Conservation (phyloP, 2,888 invertebrate genomes). For the Lumbricus terrestris region DNA sequence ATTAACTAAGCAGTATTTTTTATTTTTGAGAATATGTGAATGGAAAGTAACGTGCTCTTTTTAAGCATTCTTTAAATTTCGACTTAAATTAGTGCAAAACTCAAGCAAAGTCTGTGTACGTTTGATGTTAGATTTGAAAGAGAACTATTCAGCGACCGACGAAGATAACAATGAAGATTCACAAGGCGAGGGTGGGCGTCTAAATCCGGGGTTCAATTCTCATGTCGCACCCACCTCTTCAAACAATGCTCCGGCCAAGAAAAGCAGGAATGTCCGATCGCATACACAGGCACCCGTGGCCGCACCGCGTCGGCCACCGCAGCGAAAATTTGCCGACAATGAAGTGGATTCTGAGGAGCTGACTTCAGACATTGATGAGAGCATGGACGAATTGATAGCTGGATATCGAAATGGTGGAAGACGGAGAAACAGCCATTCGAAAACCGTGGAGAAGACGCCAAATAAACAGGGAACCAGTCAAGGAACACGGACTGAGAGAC, state of each 20-base stretch:
- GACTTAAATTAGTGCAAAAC: not conserved
- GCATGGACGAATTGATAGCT: not conserved
- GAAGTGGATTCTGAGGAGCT: not conserved
- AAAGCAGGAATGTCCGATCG: not conserved
- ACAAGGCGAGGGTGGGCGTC: not conserved
- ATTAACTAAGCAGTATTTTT: not conserved
- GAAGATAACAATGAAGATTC: not conserved
- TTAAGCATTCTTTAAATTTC: not conserved
- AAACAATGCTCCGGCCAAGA: not conserved
- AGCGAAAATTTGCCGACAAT: not conserved
- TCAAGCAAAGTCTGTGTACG: not conserved
- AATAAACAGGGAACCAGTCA: not conserved
- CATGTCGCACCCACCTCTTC: not conserved
- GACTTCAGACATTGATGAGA: not conserved
- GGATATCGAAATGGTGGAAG: not conserved
- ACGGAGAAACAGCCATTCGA: not conserved
- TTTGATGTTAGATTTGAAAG: not conserved
- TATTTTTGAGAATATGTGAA: not conserved
- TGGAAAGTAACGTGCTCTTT: not conserved
- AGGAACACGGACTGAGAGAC: not conserved
- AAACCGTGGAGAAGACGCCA: not conserved
- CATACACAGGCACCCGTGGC: not conserved
- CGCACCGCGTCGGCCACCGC: not conserved
- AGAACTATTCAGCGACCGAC: not conserved
- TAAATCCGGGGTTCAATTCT: not conserved